phyloP scores from a whole-genome alignment of 1,140 invertebrate species.

The Drosophila nannoptera region DNA sequence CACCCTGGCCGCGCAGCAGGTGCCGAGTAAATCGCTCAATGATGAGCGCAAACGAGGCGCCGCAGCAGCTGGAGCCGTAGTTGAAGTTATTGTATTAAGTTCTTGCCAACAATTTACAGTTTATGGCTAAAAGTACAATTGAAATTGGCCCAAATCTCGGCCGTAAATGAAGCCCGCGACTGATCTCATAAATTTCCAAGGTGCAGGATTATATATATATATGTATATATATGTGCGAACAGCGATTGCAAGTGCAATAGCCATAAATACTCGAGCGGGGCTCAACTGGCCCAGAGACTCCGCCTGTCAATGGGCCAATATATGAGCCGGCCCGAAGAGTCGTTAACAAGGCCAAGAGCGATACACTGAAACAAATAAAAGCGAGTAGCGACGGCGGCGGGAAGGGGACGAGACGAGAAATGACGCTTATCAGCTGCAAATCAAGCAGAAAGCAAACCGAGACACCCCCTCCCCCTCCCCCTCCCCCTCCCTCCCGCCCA shows the following conservation, averaged over 20 bases:
- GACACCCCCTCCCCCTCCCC: not conserved
- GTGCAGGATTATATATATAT: conserved; percentile 3
- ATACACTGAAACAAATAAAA: conserved; percentile 18
- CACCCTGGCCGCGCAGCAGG: conserved; percentile 14
- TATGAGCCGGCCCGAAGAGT: conserved; percentile 28
- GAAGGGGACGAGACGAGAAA: not conserved
- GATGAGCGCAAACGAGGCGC: conserved; percentile 5
- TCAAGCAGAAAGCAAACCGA: conserved; percentile 41
- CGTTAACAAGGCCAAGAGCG: conserved; percentile 33
- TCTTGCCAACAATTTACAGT: too few species aligned
- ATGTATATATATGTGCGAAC: conserved; percentile 15
- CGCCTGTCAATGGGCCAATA: conserved; percentile 63
- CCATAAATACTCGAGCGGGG: conserved; percentile 24
- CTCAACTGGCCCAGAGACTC: not conserved
- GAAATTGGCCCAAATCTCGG: not conserved
- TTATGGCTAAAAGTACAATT: not conserved
- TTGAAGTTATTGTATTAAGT: not conserved
- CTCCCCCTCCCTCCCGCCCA: not conserved
- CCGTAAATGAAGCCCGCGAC: not conserved
- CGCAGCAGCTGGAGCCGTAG: not conserved
- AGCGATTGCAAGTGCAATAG: conserved; percentile 26
- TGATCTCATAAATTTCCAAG: not conserved
- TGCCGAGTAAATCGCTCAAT: conserved; percentile 27
- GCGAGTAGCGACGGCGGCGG: not conserved
- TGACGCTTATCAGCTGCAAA: conserved; percentile 64